phyloP scores from a whole-genome alignment of 2,888 invertebrate genomes.

The Eremobia ochroleuca region DNA sequence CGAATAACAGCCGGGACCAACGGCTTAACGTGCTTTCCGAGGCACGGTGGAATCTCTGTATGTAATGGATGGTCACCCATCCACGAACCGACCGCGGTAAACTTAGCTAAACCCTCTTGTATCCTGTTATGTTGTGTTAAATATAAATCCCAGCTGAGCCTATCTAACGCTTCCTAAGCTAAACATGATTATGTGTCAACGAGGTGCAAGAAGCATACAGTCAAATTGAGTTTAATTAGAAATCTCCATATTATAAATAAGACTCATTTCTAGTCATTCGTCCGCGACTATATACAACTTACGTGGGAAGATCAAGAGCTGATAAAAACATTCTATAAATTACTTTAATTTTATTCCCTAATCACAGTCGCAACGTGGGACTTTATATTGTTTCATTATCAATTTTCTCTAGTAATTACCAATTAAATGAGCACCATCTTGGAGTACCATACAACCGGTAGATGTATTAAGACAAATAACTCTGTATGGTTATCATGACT shows the following conservation, averaged over 20 bases:
- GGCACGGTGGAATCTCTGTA: not conserved
- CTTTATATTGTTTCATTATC: constrained; percentile 54
- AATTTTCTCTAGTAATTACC: constrained; percentile 50
- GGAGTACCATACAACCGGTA: constrained; percentile 1
- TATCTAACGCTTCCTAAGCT: not conserved
- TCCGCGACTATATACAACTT: constrained; percentile 23
- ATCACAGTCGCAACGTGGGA: constrained; percentile 52
- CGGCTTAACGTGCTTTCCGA: not conserved
- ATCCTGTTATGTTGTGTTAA: not conserved
- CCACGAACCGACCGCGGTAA: not conserved
- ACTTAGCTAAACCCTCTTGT: not conserved
- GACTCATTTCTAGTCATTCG: constrained; percentile 31
- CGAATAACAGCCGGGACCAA: not conserved
- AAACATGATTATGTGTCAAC: not conserved
- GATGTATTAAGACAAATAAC: constrained; percentile 32
- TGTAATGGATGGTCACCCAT: not conserved
- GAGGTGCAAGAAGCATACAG: constrained; percentile 2
- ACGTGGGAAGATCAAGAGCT: constrained; percentile 55
- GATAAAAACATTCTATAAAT: constrained; percentile 57
- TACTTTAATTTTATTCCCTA: constrained; percentile 59
- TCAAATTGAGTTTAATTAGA: constrained; percentile 35
- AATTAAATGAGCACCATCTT: constrained; percentile 30
- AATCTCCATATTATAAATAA: constrained; percentile 19
- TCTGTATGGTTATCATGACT: constrained; percentile 41
- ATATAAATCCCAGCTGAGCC: not conserved